Base-by-base conservation (phyloP, 2,888 invertebrate species). In the Polymixis flavicincta region DNA sequence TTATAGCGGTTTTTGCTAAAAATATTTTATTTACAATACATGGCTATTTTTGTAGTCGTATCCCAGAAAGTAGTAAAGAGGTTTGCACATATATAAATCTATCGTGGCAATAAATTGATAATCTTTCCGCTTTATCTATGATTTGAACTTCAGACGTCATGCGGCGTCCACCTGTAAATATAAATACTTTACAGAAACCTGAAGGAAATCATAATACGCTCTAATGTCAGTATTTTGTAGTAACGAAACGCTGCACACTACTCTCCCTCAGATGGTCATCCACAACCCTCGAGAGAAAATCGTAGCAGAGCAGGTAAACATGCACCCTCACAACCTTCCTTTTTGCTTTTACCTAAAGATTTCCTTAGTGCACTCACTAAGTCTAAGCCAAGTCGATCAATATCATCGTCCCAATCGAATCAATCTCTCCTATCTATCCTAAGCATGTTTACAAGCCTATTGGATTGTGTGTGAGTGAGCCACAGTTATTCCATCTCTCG, bases 1-100 rank as follows among this genome's bases (percentile, higher is more conserved):
- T 87, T 87, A 89, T 81, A 79, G 85, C 80, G 78, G 84, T 85
- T 88, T 89, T 78, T 84, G 83, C 89, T 90, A 87, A 87, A 88
- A 88, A 89, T 91, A 89, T 89, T 84, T 87, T 86, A 88, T 86
- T 87, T 83, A 78, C 69, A 84, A 74, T 81, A 82, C 71, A 74
- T 82, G 71, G 79, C 76, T 89, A 90, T 90, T 90, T 89, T 84
- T 75, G 89, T 83, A 54, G 80, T 70, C 73, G 74, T 82, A 84
- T 81, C 70, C 81, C 75, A 83, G 81, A 84, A 82, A 80, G 66
- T 66, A 76, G 77, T 80, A 77, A 82, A 83, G 78, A 88, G 82
- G 77, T 86, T 84, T 61, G 45, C 64, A 78, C 59, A 66, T 74
- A 65, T 76, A 76, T 66, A 22, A 75, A 76, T 69, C 60, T 64